phyloP scores from a whole-genome alignment of 2,797 vertebrate genomes.

The Hippopotamyrus pictus region DNA sequence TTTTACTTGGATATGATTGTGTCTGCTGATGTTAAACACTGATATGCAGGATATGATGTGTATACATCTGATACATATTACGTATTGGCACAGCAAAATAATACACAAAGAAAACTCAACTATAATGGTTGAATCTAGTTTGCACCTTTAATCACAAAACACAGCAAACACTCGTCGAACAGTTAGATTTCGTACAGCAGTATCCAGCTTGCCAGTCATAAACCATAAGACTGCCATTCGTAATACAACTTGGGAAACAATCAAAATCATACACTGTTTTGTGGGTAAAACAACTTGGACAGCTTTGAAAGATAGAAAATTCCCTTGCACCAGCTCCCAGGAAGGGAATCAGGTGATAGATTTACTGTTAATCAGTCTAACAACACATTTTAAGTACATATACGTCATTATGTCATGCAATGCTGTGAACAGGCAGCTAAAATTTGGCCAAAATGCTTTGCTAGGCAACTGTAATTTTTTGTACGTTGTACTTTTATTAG shows the following conservation, averaged over 20 bases:
- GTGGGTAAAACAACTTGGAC: background rate
- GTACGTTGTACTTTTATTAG: background rate
- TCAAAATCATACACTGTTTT: background rate
- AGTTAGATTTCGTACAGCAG: background rate
- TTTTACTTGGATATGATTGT: background rate
- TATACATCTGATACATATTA: background rate
- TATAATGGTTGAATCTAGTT: background rate
- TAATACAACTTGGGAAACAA: background rate
- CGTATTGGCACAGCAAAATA: background rate
- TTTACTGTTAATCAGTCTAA: background rate
- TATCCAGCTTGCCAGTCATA: background rate
- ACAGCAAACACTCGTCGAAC: constrained; percentile 2
- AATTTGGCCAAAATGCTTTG: background rate
- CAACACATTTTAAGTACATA: background rate
- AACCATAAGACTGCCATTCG: background rate
- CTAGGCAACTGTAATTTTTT: background rate
- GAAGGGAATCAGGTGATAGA: background rate
- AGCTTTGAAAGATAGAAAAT: background rate
- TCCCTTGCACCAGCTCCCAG: background rate
- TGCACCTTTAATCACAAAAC: constrained; percentile 25
- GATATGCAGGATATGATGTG: background rate
- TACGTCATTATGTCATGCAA: background rate
- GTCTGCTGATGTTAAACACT: background rate
- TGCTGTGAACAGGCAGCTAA: background rate
- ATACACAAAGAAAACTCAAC: constrained; percentile 4